Evolutionary conservation across 2,113 vertebrate genomes (phyloP), one percentile per base, ranked within the genome.

Genomic region (Mus spicilegus): DNA sequence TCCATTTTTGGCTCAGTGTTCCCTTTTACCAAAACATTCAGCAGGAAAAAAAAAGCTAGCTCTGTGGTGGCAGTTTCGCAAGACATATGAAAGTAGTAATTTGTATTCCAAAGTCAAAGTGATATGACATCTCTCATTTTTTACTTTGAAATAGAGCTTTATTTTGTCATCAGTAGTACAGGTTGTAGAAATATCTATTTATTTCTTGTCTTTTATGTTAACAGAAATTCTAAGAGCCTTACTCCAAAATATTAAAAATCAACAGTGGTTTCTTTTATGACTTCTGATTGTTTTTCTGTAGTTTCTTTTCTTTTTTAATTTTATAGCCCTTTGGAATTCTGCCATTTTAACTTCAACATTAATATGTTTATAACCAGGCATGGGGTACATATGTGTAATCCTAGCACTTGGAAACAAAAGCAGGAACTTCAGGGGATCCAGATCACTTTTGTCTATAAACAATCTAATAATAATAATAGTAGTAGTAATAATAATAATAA

Each of bases 321-420:
- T 70, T 87, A 72, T 86, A 42, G 30, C 58, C 46, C 33, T 94
- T 86, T 93, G 75, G 36, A 54, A 54, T 92, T 93, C 39, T 73
- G 12, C 84, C 80, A 56, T 93, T 95, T 97, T 94, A 94, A 84
- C 42, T 94, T 93, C 46, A 92, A 77, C 89, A 49, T 58, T 87
- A 89, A 67, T 70, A 73, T n/a, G 77, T 89, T 92, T 22, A 73
- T 73, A 88, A 13, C 13, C 49, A 73, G 13, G 36, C 22, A 28
- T 72, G 17, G 2, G 49, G 19, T 51, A 70, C 30, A 7, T 70
- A 36, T 67, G 61, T 87, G 28, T 49, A 86, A 49, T 86, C 19
- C 84, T 46, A 86, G 42, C 84, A 26, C 67, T 54, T 70, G 49
- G 22, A 88, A 51, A 13, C 51, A n/a, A 4, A n/a, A 70, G 49